These are phyloP conservation scores for Zeugodacus cucurbitae DNA, from an alignment of 1,140 invertebrate genomes.

Conservation along the genomic window DNA sequence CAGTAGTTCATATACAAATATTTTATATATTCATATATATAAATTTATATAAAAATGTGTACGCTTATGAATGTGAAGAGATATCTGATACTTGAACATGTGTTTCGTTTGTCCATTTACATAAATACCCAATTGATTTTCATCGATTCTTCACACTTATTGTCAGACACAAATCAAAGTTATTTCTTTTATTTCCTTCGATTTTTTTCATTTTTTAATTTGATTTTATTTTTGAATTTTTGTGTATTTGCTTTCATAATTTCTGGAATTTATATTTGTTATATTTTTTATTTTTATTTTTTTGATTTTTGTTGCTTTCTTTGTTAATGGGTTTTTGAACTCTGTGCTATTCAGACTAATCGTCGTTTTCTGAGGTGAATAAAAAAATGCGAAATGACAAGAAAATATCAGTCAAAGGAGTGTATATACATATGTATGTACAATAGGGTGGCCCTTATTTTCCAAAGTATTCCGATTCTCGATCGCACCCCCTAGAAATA, in stretches of 20 bases:
- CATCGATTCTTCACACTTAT: constrained; percentile 22
- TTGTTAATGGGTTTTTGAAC: neutral
- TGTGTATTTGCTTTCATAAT: neutral
- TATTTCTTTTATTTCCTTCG: neutral
- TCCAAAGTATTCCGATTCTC: too few species aligned
- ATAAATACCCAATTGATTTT: neutral
- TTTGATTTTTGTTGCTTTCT: neutral
- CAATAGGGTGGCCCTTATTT: too few species aligned
- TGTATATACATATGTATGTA: neutral
- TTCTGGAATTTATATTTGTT: neutral
- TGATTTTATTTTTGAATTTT: neutral
- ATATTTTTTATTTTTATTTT: neutral
- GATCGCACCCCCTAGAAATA: too few species aligned
- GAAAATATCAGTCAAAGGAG: neutral
- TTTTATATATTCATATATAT: neutral
- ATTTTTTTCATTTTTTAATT: neutral
- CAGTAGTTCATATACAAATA: neutral
- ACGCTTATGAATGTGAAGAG: neutral
- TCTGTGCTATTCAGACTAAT: neutral
- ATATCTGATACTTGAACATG: neutral
- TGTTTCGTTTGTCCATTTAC: neutral
- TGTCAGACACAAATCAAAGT: constrained; percentile 10
- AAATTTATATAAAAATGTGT: neutral
- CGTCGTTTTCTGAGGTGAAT: neutral
- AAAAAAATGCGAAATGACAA: neutral